phyloP scores from a whole-genome alignment of 2,888 invertebrate species.

The Orchestes rusci region DNA sequence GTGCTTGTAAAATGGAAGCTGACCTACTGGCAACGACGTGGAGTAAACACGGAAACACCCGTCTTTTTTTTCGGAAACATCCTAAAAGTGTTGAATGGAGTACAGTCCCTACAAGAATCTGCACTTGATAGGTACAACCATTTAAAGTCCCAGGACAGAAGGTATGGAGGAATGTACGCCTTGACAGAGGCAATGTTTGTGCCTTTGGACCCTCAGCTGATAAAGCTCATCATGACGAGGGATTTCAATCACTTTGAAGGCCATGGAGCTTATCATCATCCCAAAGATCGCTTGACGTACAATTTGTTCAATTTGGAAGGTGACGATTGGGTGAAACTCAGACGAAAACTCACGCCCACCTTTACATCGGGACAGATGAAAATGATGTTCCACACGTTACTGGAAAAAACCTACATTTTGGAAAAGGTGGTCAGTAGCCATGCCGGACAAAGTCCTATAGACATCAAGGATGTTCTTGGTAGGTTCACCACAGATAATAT shows the following conservation, averaged over 20 bases:
- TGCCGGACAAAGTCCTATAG: conserved; percentile 25
- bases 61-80: conserved; percentile 7
- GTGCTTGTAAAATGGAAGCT: conserved; percentile 3
- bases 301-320: conserved; percentile 35
- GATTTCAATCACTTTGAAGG: conserved; percentile 14
- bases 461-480: conserved; percentile 46
- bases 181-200: conserved; percentile 8
- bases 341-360: conserved; percentile 45
- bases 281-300: conserved; percentile 34
- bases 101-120: background rate
- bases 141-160: background rate
- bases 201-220: conserved; percentile 6
- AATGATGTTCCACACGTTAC: conserved; percentile 54
- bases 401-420: conserved; percentile 48
- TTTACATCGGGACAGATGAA: conserved; percentile 62
- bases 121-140: background rate
- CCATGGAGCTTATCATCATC: conserved; percentile 23
- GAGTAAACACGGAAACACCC: conserved; percentile 1
- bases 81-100: background rate
- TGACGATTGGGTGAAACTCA: conserved; percentile 37
- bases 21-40: conserved; percentile 7
- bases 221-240: conserved; percentile 14
- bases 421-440: conserved; percentile 41
- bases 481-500: conserved; percentile 53
- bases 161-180: conserved; percentile 12